Percentiles rank a stretch among this genome's conserved stretches.
phyloP scores from a whole-genome alignment of 1,140 invertebrate species.

The Akabosia matsudoensis region DNA sequence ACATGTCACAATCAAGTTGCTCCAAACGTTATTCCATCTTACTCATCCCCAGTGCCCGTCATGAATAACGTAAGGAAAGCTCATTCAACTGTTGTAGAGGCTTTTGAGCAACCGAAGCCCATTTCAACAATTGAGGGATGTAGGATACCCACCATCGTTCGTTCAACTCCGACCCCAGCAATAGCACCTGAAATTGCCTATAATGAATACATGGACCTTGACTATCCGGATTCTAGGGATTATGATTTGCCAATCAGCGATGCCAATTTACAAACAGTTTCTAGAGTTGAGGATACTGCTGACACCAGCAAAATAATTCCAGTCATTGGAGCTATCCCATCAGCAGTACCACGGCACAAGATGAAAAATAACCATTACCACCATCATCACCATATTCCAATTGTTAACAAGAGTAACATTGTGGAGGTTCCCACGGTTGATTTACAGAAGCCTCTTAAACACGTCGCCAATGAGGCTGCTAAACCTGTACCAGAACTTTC shows the following conservation, averaged over 20 bases:
- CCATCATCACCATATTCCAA: slow-evolving; percentile 5
- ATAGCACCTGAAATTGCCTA: slow-evolving; percentile 2
- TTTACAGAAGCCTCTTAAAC: background rate
- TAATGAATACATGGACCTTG: background rate
- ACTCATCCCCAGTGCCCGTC: no score
- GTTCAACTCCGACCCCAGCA: background rate
- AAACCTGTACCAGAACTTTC: no score
- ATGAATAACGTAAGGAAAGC: no score
- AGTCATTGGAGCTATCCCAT: background rate
- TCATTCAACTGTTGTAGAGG: background rate
- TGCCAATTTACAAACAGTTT: no score
- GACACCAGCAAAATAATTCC: slow-evolving; percentile 12
- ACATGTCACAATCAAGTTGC: background rate
- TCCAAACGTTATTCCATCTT: background rate
- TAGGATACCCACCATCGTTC: slow-evolving; percentile 28
- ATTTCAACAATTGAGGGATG: slow-evolving; percentile 6
- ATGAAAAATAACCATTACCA: background rate
- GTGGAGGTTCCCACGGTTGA: slow-evolving; percentile 7
- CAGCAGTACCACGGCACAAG: background rate
- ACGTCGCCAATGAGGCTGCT: no score
- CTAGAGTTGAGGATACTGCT: background rate
- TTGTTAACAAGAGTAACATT: slow-evolving; percentile 1
- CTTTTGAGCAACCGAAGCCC: background rate
- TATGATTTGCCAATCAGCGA: slow-evolving; percentile 1
- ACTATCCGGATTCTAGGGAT: background rate